Conservation (phyloP, 2,888 invertebrate species). For the Andrena minutula region DNA sequence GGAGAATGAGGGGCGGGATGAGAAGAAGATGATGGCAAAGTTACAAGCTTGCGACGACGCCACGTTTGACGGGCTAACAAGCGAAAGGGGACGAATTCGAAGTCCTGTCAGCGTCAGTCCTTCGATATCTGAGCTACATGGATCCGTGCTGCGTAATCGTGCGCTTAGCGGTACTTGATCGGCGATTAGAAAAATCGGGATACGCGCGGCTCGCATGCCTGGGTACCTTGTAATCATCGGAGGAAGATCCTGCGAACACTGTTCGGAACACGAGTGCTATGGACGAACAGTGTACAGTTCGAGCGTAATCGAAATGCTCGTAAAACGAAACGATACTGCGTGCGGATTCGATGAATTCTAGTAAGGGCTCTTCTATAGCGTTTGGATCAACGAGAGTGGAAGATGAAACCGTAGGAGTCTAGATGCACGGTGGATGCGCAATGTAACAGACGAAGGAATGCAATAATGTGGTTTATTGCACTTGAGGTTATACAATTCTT, state of each 20-base stretch:
- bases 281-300: slow-evolving; percentile 38
- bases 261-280: slow-evolving; percentile 35
- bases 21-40: slow-evolving; percentile 65
- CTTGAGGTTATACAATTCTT: too few relatives aligned
- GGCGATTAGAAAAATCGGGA: slow-evolving; percentile 56
- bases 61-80: slow-evolving; percentile 59
- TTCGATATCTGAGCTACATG: slow-evolving; percentile 48
- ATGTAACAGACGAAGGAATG: too few relatives aligned
- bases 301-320: slow-evolving; percentile 38
- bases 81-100: slow-evolving; percentile 62
- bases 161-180: slow-evolving; percentile 57
- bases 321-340: slow-evolving; percentile 34
- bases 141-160: slow-evolving; percentile 55
- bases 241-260: slow-evolving; percentile 44
- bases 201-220: slow-evolving; percentile 43
- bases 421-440: too few relatives aligned
- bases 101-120: slow-evolving; percentile 56
- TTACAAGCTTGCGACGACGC: slow-evolving; percentile 57
- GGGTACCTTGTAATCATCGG: slow-evolving; percentile 52
- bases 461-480: too few relatives aligned
- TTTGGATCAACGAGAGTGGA: background rate
- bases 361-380: background rate
- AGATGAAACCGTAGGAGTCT: background rate
- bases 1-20: slow-evolving; percentile 32
- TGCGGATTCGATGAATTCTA: background rate